Evolutionary conservation across 2,888 invertebrate species (phyloP), one percentile per base, ranked within the genome.

Genomic region (Microplitis manilae): DNA sequence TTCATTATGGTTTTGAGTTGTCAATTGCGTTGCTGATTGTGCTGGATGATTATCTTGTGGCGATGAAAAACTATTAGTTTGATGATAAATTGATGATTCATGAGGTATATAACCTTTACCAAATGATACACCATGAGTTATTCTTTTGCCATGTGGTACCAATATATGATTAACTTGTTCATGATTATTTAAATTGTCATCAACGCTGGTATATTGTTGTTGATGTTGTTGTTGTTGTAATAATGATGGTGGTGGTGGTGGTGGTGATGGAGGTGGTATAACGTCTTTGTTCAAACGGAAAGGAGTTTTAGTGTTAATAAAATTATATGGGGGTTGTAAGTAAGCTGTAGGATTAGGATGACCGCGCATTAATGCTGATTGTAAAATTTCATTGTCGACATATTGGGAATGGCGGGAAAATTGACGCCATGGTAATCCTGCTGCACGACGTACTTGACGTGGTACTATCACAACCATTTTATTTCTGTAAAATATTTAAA

Each of bases 81-180:
- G 30, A 30, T 77, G 81, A 15, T 83, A 81, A 17, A 86, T 86
- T 67, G 84, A 79, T 5, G 79, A 83, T 6, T 85, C 86, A 74
- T 85, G 87, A 2, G 89, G 88, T 1, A 88, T 80, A 68, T 88
- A 88, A 6, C 87, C 87, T 50, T 86, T 85, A 5, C 88, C 87
- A 68, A 81, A 88, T 1, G 85, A 75, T 2, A 85, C 62, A 5
- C 82, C 84, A 64, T 87, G 86, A 65, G 77, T 81, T 68, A 86
- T 80, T 6, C 83, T 85, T 69, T 87, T 87, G 4, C 87, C 86
- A n/a, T 88, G 83, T 0, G 89, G 87, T 64, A 86, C 75, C 0
- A 81, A 67, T 1, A 86, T 81, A 68, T 89, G 85, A 40, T 87
- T 86, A 2, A 85, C 81, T 5, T 68, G 62, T 30, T 86, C 85